phyloP scores from a whole-genome alignment of 2,113 vertebrate species.

The Paratilapia polleni region DNA sequence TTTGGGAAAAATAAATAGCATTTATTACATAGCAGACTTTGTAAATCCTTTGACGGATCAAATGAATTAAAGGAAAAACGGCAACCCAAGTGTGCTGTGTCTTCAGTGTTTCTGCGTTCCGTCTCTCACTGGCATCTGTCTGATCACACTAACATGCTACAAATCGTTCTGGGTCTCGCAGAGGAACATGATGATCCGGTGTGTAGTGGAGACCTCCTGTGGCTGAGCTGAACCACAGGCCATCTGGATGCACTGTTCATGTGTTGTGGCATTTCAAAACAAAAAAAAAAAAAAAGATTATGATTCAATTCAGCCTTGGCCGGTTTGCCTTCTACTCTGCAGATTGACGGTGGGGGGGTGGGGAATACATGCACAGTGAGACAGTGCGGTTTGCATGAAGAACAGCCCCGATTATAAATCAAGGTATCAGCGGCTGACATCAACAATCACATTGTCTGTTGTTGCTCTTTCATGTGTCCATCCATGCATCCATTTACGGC shows the following conservation, averaged over 20 bases:
- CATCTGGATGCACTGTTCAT: slow-evolving; percentile 49
- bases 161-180: neutral
- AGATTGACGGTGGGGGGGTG: neutral
- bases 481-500: slow-evolving; percentile 17
- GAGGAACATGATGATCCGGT: slow-evolving; percentile 33
- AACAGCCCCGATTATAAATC: slow-evolving; percentile 1
- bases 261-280: neutral
- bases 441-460: neutral
- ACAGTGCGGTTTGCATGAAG: slow-evolving; percentile 22
- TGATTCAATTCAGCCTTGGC: slow-evolving; percentile 16
- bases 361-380: neutral
- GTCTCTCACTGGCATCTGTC: slow-evolving; percentile 11
- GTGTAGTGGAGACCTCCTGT: slow-evolving; percentile 70
- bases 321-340: neutral
- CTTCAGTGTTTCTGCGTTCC: slow-evolving; percentile 24
- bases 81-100: slow-evolving; percentile 62
- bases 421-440: neutral
- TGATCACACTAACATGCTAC: slow-evolving; percentile 2
- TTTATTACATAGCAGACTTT: slow-evolving; percentile 78
- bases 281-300: neutral
- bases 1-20: slow-evolving; percentile 51
- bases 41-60: slow-evolving; percentile 72
- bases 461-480: slow-evolving; percentile 11
- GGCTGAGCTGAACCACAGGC: slow-evolving; percentile 58
- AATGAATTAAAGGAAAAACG: slow-evolving; percentile 78